Conservation (phyloP, 2,113 vertebrate genomes). For the Pteronura brasiliensis region DNA sequence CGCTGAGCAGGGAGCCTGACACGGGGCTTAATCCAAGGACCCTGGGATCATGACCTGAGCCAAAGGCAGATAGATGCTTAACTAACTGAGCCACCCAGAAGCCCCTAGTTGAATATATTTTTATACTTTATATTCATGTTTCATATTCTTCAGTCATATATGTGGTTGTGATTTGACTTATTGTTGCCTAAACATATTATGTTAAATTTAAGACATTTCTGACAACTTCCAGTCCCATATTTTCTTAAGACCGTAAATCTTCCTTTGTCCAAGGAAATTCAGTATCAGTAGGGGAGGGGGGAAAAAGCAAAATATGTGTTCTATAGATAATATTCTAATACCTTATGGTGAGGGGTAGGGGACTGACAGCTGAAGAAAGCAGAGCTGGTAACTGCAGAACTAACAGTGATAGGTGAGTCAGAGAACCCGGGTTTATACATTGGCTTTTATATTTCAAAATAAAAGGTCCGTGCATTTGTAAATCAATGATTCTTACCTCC, state of each 20-base stretch:
- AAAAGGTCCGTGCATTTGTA: not conserved
- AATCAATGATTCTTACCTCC: not conserved
- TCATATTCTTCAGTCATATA: not conserved
- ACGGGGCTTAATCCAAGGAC: not conserved
- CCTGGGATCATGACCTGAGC: not conserved
- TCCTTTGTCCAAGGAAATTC: not conserved
- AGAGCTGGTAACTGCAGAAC: not conserved
- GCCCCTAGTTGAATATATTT: not conserved
- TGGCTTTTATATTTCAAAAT: not conserved
- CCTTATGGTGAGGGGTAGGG: not conserved
- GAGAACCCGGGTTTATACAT: not conserved
- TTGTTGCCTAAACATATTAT: not conserved
- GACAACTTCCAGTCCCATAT: not conserved
- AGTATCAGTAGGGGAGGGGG: not conserved
- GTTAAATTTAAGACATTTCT: slow-evolving; percentile 4
- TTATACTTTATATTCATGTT: not conserved
- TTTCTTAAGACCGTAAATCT: not conserved
- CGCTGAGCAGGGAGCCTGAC: not conserved
- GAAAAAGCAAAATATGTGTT: not conserved
- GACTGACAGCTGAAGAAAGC: not conserved
- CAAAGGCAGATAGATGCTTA: not conserved
- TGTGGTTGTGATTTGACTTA: not conserved
- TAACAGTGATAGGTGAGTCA: not conserved
- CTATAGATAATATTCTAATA: not conserved
- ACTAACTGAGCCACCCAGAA: not conserved